A percentile compares a stretch with the other conserved stretches of the same genome.
phyloP scores from a whole-genome alignment of 2,888 invertebrate species.

The Scaptomyza flava region DNA sequence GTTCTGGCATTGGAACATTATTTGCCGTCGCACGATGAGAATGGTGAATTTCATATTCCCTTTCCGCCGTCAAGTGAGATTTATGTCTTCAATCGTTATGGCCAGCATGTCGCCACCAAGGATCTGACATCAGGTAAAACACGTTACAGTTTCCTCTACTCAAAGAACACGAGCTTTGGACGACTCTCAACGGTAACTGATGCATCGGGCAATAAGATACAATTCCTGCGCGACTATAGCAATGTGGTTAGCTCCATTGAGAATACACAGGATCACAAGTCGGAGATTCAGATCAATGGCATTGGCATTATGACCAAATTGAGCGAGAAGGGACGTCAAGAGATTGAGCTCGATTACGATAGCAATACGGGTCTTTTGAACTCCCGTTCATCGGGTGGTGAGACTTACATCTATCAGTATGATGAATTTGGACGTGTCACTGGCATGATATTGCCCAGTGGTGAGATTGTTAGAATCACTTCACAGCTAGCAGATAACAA shows the following conservation, averaged over 20 bases:
- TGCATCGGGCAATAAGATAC: conserved; percentile 96
- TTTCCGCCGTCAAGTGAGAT: conserved; percentile 97
- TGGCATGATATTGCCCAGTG: conserved; percentile 94
- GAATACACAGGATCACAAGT: conserved; percentile 96
- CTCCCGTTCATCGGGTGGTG: conserved; percentile 92
- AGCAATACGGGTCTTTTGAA: conserved; percentile 94
- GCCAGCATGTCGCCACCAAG: conserved; percentile 97
- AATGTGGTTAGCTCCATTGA: conserved; percentile 97
- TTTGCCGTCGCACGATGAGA: conserved; percentile 93
- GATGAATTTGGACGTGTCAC: conserved; percentile 94
- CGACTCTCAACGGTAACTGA: conserved; percentile 97
- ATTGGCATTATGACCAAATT: conserved; percentile 95
- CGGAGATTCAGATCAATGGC: conserved; percentile 95
- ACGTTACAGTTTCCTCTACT: conserved; percentile 97
- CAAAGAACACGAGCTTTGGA: conserved; percentile 97
- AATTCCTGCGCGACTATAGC: conserved; percentile 95
- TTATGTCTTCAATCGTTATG: conserved; percentile 96
- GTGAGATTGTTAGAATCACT: conserved; percentile 92
- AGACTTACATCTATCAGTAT: conserved; percentile 95
- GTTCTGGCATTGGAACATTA: conserved; percentile 94
- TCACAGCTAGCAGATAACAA: conserved; percentile 92
- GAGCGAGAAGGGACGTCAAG: conserved; percentile 94
- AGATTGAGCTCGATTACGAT: conserved; percentile 96
- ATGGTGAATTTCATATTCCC: conserved; percentile 96
- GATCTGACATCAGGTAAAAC: conserved; percentile 97